phyloP scores from a whole-genome alignment of 2,888 invertebrate species.

The Drosophila subquinaria region DNA sequence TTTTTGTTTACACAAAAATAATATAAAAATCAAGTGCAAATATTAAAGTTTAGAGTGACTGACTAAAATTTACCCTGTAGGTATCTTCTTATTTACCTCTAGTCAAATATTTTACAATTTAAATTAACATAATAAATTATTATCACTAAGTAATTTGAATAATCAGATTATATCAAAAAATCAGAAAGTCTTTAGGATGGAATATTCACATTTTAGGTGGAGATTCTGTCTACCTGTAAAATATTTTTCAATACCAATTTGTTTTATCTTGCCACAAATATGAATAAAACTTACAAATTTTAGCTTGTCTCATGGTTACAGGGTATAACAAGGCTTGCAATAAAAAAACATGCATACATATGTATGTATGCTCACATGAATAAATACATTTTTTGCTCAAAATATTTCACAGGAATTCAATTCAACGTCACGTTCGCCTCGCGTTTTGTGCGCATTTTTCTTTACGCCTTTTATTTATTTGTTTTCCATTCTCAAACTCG shows the following conservation, averaged over 20 bases:
- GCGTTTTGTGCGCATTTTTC: constrained; percentile 55
- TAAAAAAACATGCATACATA: not conserved
- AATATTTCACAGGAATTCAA: constrained; percentile 66
- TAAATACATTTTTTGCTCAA: constrained; percentile 11
- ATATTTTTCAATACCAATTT: not conserved
- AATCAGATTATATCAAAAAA: too few relatives aligned
- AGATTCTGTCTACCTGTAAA: not conserved
- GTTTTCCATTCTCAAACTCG: constrained; percentile 26
- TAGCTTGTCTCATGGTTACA: not conserved
- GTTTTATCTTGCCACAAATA: not conserved
- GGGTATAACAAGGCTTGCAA: constrained; percentile 6
- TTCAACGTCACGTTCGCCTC: constrained; percentile 71
- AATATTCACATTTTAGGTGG: not conserved
- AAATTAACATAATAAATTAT: not conserved
- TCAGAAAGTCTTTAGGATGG: not conserved
- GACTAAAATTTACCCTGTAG: constrained; percentile 1
- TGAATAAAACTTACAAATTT: too few relatives aligned
- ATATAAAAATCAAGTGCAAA: constrained; percentile 4
- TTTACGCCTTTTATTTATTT: constrained; percentile 40
- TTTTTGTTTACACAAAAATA: constrained; percentile 15
- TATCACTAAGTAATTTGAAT: not conserved
- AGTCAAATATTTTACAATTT: not conserved
- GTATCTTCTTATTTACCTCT: too few relatives aligned
- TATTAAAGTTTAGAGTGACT: not conserved
- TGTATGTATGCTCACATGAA: not conserved